Conservation (phyloP, 2,888 invertebrate species). For the Tetheella fluctuosa region DNA sequence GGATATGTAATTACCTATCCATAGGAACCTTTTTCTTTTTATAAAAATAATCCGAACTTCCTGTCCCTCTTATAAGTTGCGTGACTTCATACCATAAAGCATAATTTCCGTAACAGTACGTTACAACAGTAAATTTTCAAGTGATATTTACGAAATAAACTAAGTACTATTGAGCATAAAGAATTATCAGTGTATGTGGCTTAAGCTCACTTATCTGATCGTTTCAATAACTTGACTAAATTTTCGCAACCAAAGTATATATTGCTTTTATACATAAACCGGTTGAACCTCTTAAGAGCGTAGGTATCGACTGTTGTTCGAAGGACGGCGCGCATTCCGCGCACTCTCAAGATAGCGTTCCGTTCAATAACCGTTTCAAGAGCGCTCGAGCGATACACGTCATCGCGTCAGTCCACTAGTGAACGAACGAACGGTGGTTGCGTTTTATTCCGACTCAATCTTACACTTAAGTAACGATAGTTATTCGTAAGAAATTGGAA, state of each 20-base stretch:
- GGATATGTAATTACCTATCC: not conserved
- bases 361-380: constrained; percentile 9
- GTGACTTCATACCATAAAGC: not conserved
- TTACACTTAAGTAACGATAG: not conserved
- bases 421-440: constrained; percentile 2
- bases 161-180: too few relatives aligned
- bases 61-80: not conserved
- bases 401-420: constrained; percentile 1
- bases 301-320: not conserved
- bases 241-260: not conserved
- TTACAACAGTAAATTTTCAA: too few relatives aligned
- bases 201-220: not conserved
- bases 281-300: not conserved
- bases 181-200: too few relatives aligned
- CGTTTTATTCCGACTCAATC: not conserved
- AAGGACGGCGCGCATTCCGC: constrained; percentile 1
- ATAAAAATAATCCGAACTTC: not conserved
- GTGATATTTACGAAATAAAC: not conserved
- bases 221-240: not conserved
- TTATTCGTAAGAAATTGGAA: not conserved
- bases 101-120: not conserved
- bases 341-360: constrained; percentile 4
- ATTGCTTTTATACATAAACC: not conserved
- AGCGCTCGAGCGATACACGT: not conserved
- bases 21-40: not conserved